These are phyloP conservation scores for Microcebus murinus DNA, from an alignment of 2,113 vertebrate species.

Conservation along the genomic window DNA sequence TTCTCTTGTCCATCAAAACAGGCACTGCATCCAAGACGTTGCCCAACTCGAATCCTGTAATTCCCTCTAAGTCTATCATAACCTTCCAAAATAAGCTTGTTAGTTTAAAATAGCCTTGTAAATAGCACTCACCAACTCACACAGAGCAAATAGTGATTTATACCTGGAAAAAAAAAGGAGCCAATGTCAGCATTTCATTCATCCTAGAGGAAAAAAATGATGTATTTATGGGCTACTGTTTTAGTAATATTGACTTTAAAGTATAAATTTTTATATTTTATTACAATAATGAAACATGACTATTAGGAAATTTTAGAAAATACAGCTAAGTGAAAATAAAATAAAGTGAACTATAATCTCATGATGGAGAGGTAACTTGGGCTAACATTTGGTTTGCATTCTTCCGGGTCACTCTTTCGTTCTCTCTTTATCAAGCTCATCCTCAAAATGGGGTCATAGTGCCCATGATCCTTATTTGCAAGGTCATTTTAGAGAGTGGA, in stretches of 20 bases:
- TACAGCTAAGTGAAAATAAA: background rate
- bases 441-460: background rate
- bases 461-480: background rate
- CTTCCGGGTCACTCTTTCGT: background rate
- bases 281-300: background rate
- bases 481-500: background rate
- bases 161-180: slow-evolving; percentile 32
- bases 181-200: background rate
- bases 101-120: slow-evolving; percentile 77
- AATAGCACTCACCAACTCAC: slow-evolving; percentile 69
- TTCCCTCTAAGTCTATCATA: slow-evolving; percentile 72
- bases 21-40: slow-evolving; percentile 30
- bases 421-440: background rate
- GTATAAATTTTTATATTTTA: background rate
- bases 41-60: slow-evolving; percentile 70
- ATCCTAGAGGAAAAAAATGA: background rate
- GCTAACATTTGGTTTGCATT: background rate
- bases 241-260: slow-evolving; percentile 32
- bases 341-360: background rate
- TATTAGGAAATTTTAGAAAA: slow-evolving; percentile 39
- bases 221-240: background rate
- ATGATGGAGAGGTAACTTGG: background rate
- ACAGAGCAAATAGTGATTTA: slow-evolving; percentile 69
- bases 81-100: slow-evolving; percentile 77
- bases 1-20: slow-evolving; percentile 69